phyloP scores from a whole-genome alignment of 2,888 invertebrate genomes.

The Lycia hirtaria region DNA sequence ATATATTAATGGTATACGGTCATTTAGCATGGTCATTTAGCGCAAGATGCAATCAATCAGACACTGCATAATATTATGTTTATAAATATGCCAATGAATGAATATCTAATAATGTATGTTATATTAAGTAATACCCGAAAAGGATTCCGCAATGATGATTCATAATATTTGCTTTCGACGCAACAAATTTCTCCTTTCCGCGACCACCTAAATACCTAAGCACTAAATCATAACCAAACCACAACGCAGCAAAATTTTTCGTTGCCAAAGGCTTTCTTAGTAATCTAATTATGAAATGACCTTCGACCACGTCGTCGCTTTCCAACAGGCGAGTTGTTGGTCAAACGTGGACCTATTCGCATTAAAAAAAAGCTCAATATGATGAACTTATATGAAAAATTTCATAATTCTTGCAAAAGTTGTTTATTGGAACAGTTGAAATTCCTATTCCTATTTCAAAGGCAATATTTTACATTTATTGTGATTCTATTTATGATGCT shows the following conservation, averaged over 20 bases:
- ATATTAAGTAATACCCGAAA: too few species aligned
- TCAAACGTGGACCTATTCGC: too few species aligned
- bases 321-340: too few species aligned
- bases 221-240: neutral
- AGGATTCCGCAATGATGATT: neutral
- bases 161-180: neutral
- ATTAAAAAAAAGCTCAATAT: slow-evolving; percentile 12
- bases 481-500: slow-evolving; percentile 28
- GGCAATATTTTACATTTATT: slow-evolving; percentile 29
- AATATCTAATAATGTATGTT: neutral
- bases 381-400: slow-evolving; percentile 30
- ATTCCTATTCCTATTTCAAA: slow-evolving; percentile 13
- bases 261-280: slow-evolving; percentile 1
- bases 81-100: neutral
- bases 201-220: slow-evolving; percentile 14
- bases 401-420: slow-evolving; percentile 29
- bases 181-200: slow-evolving; percentile 10
- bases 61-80: too few species aligned
- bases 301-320: slow-evolving; percentile 22
- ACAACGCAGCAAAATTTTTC: neutral
- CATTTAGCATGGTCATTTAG: too few species aligned
- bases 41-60: too few species aligned
- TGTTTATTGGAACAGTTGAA: slow-evolving; percentile 5
- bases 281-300: slow-evolving; percentile 29
- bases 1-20: too few species aligned